phyloP scores from a whole-genome alignment of 2,797 vertebrate species.

The Oreortyx pictus region DNA sequence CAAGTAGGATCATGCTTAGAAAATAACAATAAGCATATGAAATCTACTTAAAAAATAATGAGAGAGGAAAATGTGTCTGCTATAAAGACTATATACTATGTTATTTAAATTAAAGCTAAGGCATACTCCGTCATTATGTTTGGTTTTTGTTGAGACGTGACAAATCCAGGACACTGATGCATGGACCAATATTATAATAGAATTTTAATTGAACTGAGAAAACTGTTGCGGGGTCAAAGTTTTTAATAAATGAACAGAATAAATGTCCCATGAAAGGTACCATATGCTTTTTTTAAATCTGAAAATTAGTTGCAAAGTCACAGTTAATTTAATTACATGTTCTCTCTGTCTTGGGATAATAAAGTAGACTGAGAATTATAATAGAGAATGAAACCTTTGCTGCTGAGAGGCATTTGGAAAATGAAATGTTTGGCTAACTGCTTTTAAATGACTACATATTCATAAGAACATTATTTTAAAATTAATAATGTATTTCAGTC shows the following conservation, averaged over 20 bases:
- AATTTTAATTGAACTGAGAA: conserved; percentile 65
- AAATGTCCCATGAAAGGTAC: conserved; percentile 69
- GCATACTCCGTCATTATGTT: background rate
- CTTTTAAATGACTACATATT: conserved; percentile 36
- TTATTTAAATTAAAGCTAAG: background rate
- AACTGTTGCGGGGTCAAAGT: conserved; percentile 63
- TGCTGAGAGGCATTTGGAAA: conserved; percentile 6
- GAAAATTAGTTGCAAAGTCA: conserved; percentile 73
- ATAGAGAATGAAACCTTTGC: conserved; percentile 11
- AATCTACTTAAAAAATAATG: background rate
- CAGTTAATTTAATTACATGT: conserved; percentile 75
- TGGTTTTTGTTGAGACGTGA: conserved; percentile 13
- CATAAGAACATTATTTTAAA: background rate
- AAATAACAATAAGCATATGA: background rate
- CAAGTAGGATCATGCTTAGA: fast-evolving
- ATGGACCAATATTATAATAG: conserved; percentile 15
- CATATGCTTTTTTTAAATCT: conserved; percentile 44
- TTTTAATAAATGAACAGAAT: conserved; percentile 66
- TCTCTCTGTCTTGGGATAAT: conserved; percentile 60
- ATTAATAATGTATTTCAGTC: background rate
- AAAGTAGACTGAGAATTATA: conserved; percentile 45
- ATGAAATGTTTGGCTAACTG: background rate
- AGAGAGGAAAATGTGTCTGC: fast-evolving
- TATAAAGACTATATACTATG: background rate
- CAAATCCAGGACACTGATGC: conserved; percentile 27